phyloP scores from a whole-genome alignment of 2,888 invertebrate genomes.

The Spilarctia lutea region DNA sequence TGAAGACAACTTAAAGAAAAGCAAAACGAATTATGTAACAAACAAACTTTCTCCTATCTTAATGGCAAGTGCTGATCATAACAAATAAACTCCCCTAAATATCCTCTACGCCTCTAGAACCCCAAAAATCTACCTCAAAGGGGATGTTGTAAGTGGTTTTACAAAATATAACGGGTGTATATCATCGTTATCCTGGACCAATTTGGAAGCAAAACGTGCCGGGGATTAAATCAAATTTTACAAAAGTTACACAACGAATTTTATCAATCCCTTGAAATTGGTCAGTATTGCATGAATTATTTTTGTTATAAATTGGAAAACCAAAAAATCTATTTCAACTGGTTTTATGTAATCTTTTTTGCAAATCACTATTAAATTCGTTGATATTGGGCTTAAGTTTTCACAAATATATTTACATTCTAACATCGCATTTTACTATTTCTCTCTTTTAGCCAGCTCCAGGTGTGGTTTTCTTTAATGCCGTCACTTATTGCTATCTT shows the following conservation, averaged over 20 bases:
- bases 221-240: slow-evolving; percentile 56
- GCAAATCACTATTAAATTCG: slow-evolving; percentile 7
- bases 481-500: background rate
- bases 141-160: slow-evolving; percentile 49
- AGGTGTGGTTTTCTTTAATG: no score
- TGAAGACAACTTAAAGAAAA: background rate
- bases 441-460: background rate
- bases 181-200: slow-evolving; percentile 64
- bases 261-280: slow-evolving; percentile 52
- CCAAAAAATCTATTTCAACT: slow-evolving; percentile 26
- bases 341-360: slow-evolving; percentile 37
- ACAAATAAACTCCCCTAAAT: slow-evolving; percentile 5
- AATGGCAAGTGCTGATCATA: background rate
- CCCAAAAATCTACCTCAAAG: slow-evolving; percentile 30
- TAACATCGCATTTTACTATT: background rate
- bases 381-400: background rate
- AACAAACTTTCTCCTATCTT: background rate
- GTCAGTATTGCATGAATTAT: slow-evolving; percentile 49
- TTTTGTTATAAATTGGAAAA: slow-evolving; percentile 47
- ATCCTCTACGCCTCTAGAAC: slow-evolving; percentile 10
- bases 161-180: slow-evolving; percentile 55
- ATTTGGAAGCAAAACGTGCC: slow-evolving; percentile 59
- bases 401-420: background rate
- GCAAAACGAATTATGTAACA: background rate
- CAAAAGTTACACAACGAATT: slow-evolving; percentile 54